Evolutionary conservation across 2,797 vertebrate species (phyloP), one percentile per base, ranked within the genome.

Genomic region (Lagocephalus sceleratus): DNA sequence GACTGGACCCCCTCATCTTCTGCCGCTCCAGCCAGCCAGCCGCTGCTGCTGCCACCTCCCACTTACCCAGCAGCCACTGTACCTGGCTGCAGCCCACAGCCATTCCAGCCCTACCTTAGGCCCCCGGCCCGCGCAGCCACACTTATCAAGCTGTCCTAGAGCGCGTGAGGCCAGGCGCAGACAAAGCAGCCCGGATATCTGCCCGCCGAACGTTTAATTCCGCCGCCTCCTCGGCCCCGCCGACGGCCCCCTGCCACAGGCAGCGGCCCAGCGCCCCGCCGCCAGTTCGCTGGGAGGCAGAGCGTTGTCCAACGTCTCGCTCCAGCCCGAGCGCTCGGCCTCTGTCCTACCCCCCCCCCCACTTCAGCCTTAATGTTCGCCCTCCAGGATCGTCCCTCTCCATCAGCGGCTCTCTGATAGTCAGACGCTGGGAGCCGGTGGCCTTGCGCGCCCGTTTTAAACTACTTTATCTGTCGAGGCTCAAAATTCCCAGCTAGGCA

Each of bases 91-190:
- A 59, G 75, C 85, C 86, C 84, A 84, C 72, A 84, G 83, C 81
- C 80, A 82, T 83, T 79, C 82, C 84, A 83, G 74, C 73, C 82
- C 65, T 35, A 84, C 86, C 85, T 84, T 81, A 75, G 85, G 82
- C 82, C 83, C 68, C 71, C 76, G 81, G 86, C 86, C 83, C 85
- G 69, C 78, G 69, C 61, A 47, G 47, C 76, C 83, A 73, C 60
- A 84, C 86, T 85, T 85, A 84, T 63, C 86, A 88, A 85, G 83
- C 86, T 85, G 85, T 86, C 85, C 81, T 75, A 40, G 75, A 47
- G 63, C 59, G 73, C 70, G 71, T 63, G 76, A 76, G 81, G 82
- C 86, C 86, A 86, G 82, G 74, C 84, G 68, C 76, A 77, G 60
- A 77, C 82, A 84, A 86, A 84, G 80, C 82, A 79, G 78, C 82